Percentiles rank a stretch among this genome's conserved stretches.
phyloP scores from a whole-genome alignment of 2,888 invertebrate species.

The Thalpophila matura region DNA sequence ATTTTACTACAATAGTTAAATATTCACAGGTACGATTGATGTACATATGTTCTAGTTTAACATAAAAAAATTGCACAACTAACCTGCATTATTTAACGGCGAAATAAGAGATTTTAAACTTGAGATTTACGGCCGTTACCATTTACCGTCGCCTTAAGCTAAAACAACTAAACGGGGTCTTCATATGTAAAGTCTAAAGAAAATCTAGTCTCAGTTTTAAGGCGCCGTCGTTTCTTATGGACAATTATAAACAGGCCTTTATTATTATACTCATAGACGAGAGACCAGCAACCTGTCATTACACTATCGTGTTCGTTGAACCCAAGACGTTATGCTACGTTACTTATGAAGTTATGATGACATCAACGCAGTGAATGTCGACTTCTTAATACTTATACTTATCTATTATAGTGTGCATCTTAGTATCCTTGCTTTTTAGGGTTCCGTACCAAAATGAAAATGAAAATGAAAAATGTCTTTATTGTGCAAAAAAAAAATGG shows the following conservation, averaged over 20 bases:
- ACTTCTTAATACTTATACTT: conserved; percentile 1
- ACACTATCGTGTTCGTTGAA: conserved; percentile 51
- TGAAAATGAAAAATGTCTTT: too few species aligned
- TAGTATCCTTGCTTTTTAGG: background rate
- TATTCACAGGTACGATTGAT: too few species aligned
- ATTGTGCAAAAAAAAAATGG: too few species aligned
- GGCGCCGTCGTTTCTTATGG: conserved; percentile 9
- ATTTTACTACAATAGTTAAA: too few species aligned
- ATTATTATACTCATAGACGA: conserved; percentile 39
- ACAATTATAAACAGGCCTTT: conserved; percentile 30
- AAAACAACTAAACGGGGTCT: background rate
- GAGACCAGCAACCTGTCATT: conserved; percentile 50
- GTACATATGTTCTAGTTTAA: too few species aligned
- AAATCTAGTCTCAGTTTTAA: conserved; percentile 3
- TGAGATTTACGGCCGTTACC: too few species aligned
- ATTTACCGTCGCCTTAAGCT: too few species aligned
- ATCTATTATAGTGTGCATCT: conserved; percentile 8
- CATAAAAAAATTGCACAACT: too few species aligned
- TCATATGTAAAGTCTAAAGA: background rate
- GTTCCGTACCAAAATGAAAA: too few species aligned
- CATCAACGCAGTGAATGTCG: conserved; percentile 9
- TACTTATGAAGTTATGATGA: conserved; percentile 24
- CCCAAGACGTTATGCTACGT: conserved; percentile 37
- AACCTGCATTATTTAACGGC: too few species aligned
- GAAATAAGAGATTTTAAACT: too few species aligned